Percentiles rank a stretch among this genome's conserved stretches.
These are phyloP conservation scores for Aphelocoma californica DNA, from an alignment of 2,797 vertebrate genomes.

Conservation along the genomic window DNA sequence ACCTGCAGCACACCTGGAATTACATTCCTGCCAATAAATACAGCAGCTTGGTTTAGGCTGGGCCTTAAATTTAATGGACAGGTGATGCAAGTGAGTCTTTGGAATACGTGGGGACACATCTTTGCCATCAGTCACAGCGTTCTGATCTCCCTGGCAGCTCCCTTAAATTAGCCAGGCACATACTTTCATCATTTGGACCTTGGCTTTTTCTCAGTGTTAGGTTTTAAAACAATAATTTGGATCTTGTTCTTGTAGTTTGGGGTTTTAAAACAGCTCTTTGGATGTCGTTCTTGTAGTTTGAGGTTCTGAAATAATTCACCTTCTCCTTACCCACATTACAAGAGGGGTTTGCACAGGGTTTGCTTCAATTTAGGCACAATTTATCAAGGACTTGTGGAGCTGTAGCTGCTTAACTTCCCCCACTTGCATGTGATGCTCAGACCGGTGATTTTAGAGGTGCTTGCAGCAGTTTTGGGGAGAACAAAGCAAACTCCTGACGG, in stretches of 20 bases:
- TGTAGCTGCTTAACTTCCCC: neutral
- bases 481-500: neutral
- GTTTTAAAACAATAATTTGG: neutral
- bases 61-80: neutral
- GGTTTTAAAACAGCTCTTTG: neutral
- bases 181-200: neutral
- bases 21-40: neutral
- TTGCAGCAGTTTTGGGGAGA: neutral
- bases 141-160: neutral
- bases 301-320: neutral
- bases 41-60: neutral
- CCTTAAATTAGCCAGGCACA: neutral
- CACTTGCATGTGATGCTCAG: rapidly evolving
- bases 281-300: neutral
- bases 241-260: neutral
- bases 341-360: neutral
- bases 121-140: rapidly evolving
- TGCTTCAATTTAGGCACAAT: neutral
- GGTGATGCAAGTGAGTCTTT: no score
- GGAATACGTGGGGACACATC: rapidly evolving
- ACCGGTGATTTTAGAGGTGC: neutral
- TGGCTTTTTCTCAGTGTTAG: rapidly evolving
- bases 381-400: neutral
- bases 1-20: neutral
- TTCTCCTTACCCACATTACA: neutral